These are phyloP conservation scores for Calameuta idolon DNA, from an alignment of 2,888 invertebrate species.

Conservation along the genomic window DNA sequence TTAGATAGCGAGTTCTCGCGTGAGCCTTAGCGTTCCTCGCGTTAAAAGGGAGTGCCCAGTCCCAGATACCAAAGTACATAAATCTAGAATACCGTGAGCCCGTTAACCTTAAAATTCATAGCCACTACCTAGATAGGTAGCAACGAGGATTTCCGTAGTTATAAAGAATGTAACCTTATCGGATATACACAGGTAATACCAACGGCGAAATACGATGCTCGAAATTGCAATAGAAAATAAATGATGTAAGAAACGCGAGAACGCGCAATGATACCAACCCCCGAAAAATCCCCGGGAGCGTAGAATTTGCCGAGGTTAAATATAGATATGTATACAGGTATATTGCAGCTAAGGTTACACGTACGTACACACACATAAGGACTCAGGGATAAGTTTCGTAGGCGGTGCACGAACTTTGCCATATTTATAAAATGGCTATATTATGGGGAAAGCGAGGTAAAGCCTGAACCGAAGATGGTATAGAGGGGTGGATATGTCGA, in stretches of 20 bases:
- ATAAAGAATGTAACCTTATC: not conserved
- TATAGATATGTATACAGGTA: not conserved
- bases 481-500: not conserved
- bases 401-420: conserved; percentile 17
- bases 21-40: not conserved
- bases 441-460: conserved; percentile 16
- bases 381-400: conserved; percentile 10
- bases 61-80: not conserved
- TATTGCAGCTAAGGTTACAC: not conserved
- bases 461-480: not conserved
- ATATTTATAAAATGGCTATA: conserved; percentile 26
- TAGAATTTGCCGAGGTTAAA: not conserved
- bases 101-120: not conserved
- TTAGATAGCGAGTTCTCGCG: not conserved
- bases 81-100: not conserved
- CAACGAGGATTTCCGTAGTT: not conserved
- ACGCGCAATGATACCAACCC: not conserved
- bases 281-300: conserved; percentile 5
- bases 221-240: not conserved
- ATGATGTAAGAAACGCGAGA: not conserved
- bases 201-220: not conserved
- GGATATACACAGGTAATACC: not conserved
- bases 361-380: not conserved
- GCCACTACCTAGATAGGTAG: no score
- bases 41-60: not conserved